These are phyloP conservation scores for Neolamprologus caudopunctatus DNA, from an alignment of 2,113 vertebrate species.

Conservation along the genomic window DNA sequence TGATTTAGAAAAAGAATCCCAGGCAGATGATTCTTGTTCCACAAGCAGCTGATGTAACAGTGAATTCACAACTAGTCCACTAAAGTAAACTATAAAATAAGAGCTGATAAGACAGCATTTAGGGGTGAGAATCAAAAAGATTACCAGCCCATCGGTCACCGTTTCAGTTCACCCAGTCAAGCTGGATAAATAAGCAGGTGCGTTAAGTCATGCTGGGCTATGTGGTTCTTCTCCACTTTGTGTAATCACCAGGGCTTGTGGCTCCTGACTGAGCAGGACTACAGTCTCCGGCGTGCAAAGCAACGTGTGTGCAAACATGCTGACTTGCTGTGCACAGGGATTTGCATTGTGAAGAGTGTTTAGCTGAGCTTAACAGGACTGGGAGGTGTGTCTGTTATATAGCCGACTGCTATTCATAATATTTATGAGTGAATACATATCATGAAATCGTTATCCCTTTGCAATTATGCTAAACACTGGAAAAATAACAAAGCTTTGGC, in stretches of 20 bases:
- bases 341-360: conserved; percentile 68
- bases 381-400: conserved; percentile 28
- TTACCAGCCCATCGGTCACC: conserved; percentile 19
- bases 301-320: conserved; percentile 61
- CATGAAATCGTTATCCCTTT: background rate
- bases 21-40: conserved; percentile 7
- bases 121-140: conserved; percentile 33
- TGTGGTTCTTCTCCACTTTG: conserved; percentile 37
- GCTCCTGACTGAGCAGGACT: conserved; percentile 37
- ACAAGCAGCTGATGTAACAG: background rate
- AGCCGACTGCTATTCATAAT: background rate
- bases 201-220: conserved; percentile 40
- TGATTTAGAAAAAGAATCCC: conserved; percentile 15
- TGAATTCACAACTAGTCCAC: background rate
- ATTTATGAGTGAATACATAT: background rate
- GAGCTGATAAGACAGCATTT: conserved; percentile 16
- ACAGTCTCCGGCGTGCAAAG: conserved; percentile 46
- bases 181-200: conserved; percentile 31
- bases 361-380: conserved; percentile 71
- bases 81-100: background rate
- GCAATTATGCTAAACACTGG: background rate
- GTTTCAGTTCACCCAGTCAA: conserved; percentile 17
- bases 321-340: conserved; percentile 64
- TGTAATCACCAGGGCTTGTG: background rate
- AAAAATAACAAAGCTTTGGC: background rate